Conservation (phyloP, 2,797 vertebrate genomes). For the Enteromius afrohamiltoni region DNA sequence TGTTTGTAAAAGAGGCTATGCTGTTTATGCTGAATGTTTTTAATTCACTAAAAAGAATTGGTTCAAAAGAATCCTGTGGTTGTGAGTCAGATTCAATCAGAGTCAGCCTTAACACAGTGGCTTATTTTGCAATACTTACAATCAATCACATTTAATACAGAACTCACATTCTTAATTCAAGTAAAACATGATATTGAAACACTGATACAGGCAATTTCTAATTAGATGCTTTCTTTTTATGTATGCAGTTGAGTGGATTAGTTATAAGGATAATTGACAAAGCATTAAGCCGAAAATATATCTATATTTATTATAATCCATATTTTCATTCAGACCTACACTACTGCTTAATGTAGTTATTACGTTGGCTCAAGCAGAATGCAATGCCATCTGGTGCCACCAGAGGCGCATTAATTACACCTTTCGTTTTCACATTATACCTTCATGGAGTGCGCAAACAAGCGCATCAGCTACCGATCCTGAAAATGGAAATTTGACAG, state of each 20-base stretch:
- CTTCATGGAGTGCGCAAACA: background rate
- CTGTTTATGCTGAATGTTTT: background rate
- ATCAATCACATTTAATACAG: background rate
- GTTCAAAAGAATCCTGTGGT: background rate
- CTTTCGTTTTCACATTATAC: background rate
- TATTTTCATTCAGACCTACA: background rate
- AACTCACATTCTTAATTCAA: background rate
- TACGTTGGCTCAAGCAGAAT: background rate
- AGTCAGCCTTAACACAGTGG: background rate
- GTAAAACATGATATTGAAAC: background rate
- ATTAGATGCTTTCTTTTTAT: background rate
- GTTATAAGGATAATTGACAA: background rate
- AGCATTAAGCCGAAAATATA: background rate
- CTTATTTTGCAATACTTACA: background rate
- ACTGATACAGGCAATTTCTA: background rate
- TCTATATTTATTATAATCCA: too few relatives aligned
- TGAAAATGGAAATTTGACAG: constrained; percentile 2
- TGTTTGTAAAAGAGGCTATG: background rate
- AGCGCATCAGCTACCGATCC: constrained; percentile 2
- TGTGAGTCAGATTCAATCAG: background rate
- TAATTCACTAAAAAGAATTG: background rate
- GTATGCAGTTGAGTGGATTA: background rate
- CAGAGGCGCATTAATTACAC: background rate
- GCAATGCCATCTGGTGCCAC: background rate
- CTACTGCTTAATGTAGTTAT: background rate